Base-by-base conservation (phyloP, 2,113 vertebrate species). In the Oenanthe oenanthe region DNA sequence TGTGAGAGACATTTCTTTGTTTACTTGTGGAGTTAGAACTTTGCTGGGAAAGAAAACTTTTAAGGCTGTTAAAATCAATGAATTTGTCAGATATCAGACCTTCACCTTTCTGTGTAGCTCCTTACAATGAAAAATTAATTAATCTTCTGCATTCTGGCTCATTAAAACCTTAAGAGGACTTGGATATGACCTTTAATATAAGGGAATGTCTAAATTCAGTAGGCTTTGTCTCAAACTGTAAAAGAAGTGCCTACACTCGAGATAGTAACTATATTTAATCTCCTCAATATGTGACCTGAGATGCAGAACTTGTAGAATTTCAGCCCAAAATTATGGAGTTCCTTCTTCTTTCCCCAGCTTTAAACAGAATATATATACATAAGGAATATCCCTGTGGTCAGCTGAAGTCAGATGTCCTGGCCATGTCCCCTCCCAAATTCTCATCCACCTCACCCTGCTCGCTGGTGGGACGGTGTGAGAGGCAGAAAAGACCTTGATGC, bases 81-180 rank as follows among this genome's bases (percentile, higher is more conserved):
- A 73, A 51, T 22, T 73, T 24, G 26, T 28, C 29, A 85, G 17
- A 31, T 56, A 56, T 4, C 11, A 42, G 19, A 51, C 8, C 7
- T 67, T 72, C 40, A 60, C 3, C 7, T n/a, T 40, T 65, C 60
- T 70, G 11, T 68, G 22, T 43, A 65, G 8, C 9, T 47, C 12
- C 15, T 50, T 67, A 36, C 14, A 56, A 60, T 16, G 17, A 32
- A 70, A 66, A 83, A 96, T 95, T 7, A 94, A 96, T 95, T 97
- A 48, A 93, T 78, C 71, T 92, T 94, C 90, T 56, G 88, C 36
- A 53, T 87, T 91, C 87, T 96, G 88, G 85, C 77, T 88, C 93
- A 93, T 95, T 94, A 92, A 82, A 86, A 83, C 75, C 76, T 75
- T 91, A 83, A 94, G 85, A 67, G 43, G 32, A 54, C 19, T 48